A percentile compares a stretch with the other conserved stretches of the same genome.
Conservation (phyloP, 92 coral and sea anemone species). For the Phenganax marumi region DNA sequence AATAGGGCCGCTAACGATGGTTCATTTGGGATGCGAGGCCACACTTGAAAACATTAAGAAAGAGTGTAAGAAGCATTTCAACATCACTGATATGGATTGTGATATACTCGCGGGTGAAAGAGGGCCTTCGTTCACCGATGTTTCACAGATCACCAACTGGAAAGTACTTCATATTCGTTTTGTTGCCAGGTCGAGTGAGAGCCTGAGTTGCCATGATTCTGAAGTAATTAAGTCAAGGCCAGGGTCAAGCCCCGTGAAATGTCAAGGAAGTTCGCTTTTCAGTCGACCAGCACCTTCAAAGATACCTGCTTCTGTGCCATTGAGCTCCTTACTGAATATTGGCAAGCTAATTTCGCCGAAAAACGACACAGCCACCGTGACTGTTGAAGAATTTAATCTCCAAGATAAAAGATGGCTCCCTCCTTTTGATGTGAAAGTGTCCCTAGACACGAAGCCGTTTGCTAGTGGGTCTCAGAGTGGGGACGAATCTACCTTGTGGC, state of each 20-base stretch:
- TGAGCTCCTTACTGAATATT: constrained; percentile 24
- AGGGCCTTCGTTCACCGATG: constrained; percentile 56
- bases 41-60: constrained; percentile 1
- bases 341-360: constrained; percentile 36
- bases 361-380: constrained; percentile 26
- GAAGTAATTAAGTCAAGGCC: too few relatives aligned
- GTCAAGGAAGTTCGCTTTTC: constrained; percentile 28
- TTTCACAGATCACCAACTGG: neutral
- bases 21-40: too few relatives aligned
- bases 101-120: constrained; percentile 60
- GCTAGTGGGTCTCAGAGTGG: too few relatives aligned
- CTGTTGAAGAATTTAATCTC: constrained; percentile 38
- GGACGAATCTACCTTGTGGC: too few relatives aligned
- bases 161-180: neutral
- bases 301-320: constrained; percentile 35
- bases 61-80: constrained; percentile 44
- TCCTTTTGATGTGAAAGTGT: constrained; percentile 34
- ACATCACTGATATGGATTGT: constrained; percentile 50
- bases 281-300: constrained; percentile 32
- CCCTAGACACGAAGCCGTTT: constrained; percentile 30
- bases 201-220: too few relatives aligned
- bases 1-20: too few relatives aligned
- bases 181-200: too few relatives aligned
- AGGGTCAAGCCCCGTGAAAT: constrained; percentile 45
- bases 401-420: constrained; percentile 35